A percentile compares a stretch with the other conserved stretches of the same genome.
Evolutionary conservation across 2,113 vertebrate species (phyloP).

Genomic region (Madoqua kirkii): DNA sequence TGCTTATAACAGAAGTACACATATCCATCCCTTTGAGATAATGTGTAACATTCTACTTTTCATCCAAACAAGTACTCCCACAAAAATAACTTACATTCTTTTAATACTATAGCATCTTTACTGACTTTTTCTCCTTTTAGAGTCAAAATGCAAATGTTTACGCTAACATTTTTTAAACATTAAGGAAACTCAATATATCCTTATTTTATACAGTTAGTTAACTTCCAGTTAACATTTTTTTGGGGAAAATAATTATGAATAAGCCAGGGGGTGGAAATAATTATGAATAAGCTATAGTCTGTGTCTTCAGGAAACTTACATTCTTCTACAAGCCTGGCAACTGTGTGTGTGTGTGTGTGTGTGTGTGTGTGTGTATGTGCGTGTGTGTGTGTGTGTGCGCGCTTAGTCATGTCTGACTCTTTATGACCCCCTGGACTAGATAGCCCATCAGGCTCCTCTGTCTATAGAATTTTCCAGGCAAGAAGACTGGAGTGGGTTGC

Average conservation of each 20-base stretch:
- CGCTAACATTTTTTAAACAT: background rate
- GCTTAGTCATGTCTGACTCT: background rate
- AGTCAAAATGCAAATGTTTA: conserved; percentile 26
- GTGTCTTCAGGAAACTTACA: background rate
- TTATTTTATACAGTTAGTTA: background rate
- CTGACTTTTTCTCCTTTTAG: background rate
- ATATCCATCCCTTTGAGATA: background rate
- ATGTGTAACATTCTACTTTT: background rate
- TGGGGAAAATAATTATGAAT: background rate
- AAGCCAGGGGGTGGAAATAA: background rate
- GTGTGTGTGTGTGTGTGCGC: background rate
- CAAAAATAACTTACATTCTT: background rate
- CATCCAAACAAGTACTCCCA: background rate
- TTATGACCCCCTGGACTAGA: background rate
- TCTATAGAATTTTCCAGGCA: background rate
- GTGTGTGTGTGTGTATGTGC: background rate
- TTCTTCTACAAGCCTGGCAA: background rate
- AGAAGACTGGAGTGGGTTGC: background rate
- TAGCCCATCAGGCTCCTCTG: background rate
- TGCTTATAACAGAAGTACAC: background rate
- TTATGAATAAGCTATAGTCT: background rate
- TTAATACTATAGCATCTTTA: background rate
- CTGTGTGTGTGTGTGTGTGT: background rate
- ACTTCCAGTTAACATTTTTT: background rate
- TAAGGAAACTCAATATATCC: background rate